These are phyloP conservation scores for Leucoraja ocellata DNA, from an alignment of 2,797 vertebrate species.

Conservation along the genomic window DNA sequence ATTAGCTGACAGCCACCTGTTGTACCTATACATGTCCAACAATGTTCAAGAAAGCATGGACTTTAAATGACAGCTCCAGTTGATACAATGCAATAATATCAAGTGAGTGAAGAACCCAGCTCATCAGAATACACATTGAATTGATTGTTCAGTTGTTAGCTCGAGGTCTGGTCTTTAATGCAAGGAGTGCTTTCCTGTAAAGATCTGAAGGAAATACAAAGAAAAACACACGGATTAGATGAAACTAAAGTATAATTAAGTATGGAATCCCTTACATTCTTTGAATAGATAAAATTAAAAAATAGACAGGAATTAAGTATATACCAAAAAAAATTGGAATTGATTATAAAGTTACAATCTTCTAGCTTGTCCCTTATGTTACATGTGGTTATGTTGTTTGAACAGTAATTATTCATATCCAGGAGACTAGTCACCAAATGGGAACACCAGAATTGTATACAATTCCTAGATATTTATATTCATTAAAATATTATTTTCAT, in stretches of 20 bases:
- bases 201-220: conserved; percentile 62
- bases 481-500: too few species aligned
- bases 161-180: conserved; percentile 63
- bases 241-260: neutral
- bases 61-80: neutral
- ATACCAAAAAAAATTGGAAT: neutral
- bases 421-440: neutral
- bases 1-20: neutral
- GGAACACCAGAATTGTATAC: neutral
- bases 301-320: neutral
- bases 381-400: neutral
- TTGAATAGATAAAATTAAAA: neutral
- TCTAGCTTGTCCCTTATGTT: neutral
- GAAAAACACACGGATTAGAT: neutral
- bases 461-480: too few species aligned
- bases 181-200: conserved; percentile 72
- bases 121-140: neutral
- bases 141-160: neutral
- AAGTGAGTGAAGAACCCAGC: neutral
- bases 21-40: neutral
- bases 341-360: neutral
- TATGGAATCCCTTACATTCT: neutral
- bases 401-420: neutral
- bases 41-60: neutral
- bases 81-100: neutral